Evolutionary conservation across 2,888 invertebrate genomes (phyloP).

Genomic region (Ephialtes manifestator): DNA sequence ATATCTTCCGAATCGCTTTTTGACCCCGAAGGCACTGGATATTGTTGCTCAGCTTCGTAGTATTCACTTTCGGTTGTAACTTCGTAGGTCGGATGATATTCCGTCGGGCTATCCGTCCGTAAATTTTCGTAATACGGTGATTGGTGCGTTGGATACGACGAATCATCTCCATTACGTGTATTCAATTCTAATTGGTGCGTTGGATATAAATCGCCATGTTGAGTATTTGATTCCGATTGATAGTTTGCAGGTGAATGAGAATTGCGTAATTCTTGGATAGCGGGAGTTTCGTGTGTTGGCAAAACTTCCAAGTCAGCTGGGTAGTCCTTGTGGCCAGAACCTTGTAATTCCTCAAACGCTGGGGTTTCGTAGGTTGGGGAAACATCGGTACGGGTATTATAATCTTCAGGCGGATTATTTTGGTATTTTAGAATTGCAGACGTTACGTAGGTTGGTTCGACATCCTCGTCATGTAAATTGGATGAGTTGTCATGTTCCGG

Average conservation of each 20-base stretch:
- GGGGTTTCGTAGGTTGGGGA: constrained; percentile 44
- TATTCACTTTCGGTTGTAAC: not conserved
- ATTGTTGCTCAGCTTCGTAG: constrained; percentile 8
- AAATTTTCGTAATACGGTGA: constrained; percentile 13
- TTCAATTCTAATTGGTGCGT: not conserved
- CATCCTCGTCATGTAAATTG: constrained; percentile 24
- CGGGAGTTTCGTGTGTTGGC: constrained; percentile 21
- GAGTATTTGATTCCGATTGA: not conserved
- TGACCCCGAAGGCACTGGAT: not conserved
- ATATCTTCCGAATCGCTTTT: not conserved
- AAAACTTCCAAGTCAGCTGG: not conserved
- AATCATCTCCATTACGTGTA: not conserved
- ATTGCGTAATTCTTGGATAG: constrained; percentile 17
- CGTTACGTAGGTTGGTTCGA: constrained; percentile 48
- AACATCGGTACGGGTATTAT: not conserved
- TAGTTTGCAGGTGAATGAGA: not conserved
- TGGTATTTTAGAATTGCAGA: constrained; percentile 27
- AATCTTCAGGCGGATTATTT: not conserved
- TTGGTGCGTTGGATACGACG: constrained; percentile 9
- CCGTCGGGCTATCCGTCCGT: not conserved
- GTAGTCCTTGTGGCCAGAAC: not conserved
- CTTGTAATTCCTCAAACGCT: constrained; percentile 7
- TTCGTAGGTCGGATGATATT: not conserved
- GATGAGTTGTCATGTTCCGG: constrained; percentile 30
- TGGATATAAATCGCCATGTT: not conserved